A percentile compares a stretch with the other conserved stretches of the same genome.
Conservation (phyloP, 2,113 vertebrate genomes). For the Cochlearius cochlearius region DNA sequence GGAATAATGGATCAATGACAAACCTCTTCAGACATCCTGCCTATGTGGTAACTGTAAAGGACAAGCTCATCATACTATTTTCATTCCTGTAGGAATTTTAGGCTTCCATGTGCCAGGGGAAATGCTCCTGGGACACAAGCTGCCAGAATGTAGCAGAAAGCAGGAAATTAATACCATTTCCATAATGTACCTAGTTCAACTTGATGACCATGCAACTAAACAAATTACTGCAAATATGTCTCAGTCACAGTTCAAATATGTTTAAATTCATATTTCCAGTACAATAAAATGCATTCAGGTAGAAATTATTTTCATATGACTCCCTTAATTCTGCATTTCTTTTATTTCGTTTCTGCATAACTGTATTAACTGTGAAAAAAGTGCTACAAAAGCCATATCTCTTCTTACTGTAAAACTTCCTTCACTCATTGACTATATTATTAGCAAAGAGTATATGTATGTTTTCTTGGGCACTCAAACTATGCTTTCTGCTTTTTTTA, state of each 20-base stretch:
- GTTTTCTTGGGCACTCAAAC: neutral
- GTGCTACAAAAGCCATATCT: neutral
- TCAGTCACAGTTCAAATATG: neutral
- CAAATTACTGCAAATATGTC: neutral
- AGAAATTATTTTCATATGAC: neutral
- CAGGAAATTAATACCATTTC: neutral
- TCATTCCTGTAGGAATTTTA: neutral
- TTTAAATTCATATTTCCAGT: neutral
- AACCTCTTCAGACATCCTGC: neutral
- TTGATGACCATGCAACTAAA: neutral
- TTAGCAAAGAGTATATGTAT: neutral
- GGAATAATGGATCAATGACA: rapidly evolving
- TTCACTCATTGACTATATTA: neutral
- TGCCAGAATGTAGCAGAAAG: neutral
- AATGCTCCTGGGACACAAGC: neutral
- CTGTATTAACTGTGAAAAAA: neutral
- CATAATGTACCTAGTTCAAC: neutral
- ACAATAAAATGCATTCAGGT: neutral
- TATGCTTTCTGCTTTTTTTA: neutral
- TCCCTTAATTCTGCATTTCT: neutral
- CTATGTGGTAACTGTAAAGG: neutral
- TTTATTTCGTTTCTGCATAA: neutral
- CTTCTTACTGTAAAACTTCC: neutral
- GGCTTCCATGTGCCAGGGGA: neutral
- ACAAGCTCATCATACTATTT: neutral